Evolutionary conservation across 2,888 invertebrate genomes (phyloP), one percentile per base, ranked within the genome.

Genomic region (Melitaea athalia): DNA sequence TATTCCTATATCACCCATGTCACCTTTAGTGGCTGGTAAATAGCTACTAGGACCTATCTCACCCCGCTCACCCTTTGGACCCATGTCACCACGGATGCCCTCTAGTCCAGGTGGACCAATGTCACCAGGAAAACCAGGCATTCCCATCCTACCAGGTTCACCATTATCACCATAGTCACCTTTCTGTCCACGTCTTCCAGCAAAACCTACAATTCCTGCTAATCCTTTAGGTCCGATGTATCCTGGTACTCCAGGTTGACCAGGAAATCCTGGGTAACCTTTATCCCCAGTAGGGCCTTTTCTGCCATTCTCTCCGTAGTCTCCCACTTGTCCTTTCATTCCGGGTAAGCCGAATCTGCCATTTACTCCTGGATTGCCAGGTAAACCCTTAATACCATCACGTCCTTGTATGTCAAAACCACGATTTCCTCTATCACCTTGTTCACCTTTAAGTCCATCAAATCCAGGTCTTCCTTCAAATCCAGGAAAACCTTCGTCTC

Each of bases 201-300:
- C 73, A 4, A 79, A 72, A 63, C 95, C 97, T 71, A 87, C 90
- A 3, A 85, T 77, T 43, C 97, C 97, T 62, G 3, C 65, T 64
- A 53, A 67, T 60, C 89, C 89, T 77, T 79, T 83, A 3, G n/a
- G 55, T 60, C 90, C 90, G 60, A 80, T 80, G n/a, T 85, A 80
- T 73, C 95, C 96, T 65, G 85, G 83, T 59, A 82, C 80, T 61
- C 96, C 96, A n/a, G 90, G 88, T 15, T 81, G 81, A n/a, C 96
- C 96, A 70, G 89, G 78, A n/a, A 65, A 49, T 24, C 95, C 95
- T 61, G 89, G 84, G 38, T 85, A 77, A 63, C 94, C 95, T 67
- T 84, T 88, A 47, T 93, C 92, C 59, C 91, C 96, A 11, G 78
- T 76, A 38, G 80, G 77, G 43, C 95, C 95, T n/a, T 74, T 76